Base-by-base conservation (phyloP, 2,113 vertebrate species). In the Trinectes maculatus region DNA sequence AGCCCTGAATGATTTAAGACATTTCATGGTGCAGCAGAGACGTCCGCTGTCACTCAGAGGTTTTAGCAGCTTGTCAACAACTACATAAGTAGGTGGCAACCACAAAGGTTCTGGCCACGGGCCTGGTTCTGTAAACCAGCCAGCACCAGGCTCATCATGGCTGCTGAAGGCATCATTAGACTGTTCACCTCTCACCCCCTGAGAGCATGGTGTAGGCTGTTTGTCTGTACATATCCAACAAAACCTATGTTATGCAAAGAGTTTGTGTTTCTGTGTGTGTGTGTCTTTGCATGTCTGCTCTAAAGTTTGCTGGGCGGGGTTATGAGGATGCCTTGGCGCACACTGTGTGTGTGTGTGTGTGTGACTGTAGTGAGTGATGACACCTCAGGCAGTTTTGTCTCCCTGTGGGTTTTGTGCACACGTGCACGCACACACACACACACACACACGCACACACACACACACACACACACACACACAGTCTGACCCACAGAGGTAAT, bases 61-160 rank as follows among this genome's bases (percentile, higher is more conserved):
- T 64, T 76, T 75, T 59, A 80, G 56, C 60, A 40, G 74, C 67
- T 66, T 85, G 81, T 86, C 85, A 84, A 47, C 71, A 79, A 62
- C 69, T 57, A 83, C 72, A 82, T 73, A 83, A 84, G 79, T 83
- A 82, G 84, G 80, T 79, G 82, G 77, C 40, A 80, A 75, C 67
- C 81, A 49, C 80, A 82, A 71, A 89, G 57, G 66, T 80, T 80
- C 71, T 77, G 74, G 70, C 79, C 19, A 16, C 47, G 18, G 1
- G 66, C 72, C 79, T 68, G 61, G 18, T 69, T 77, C 62, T 61
- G 55, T 72, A 57, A 78, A 75, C 69, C 24, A 15, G 53, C 57
- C 46, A 24, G 51, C 52, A 37, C 56, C 31, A 56, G 76, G 49
- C 64, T 78, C 51, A 44, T 72, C 70, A 49, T 36, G 71, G 56